A percentile compares a stretch with the other conserved stretches of the same genome.
Evolutionary conservation across 2,797 vertebrate genomes (phyloP).

Genomic region (Aphelocoma californica): DNA sequence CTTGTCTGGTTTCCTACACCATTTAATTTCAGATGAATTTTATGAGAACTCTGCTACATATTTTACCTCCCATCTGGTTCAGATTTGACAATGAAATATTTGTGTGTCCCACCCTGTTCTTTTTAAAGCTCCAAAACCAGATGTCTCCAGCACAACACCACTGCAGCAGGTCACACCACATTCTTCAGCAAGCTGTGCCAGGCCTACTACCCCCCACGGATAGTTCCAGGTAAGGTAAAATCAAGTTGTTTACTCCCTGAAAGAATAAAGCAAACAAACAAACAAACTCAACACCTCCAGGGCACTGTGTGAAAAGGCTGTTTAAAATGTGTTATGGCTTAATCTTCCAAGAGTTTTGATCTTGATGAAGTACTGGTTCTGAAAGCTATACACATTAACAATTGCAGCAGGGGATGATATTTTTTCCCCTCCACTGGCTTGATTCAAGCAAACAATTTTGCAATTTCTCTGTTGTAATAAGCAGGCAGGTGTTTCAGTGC

Average conservation of each 20-base stretch:
- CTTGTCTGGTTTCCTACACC: constrained; percentile 72
- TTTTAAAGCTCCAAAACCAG: constrained; percentile 77
- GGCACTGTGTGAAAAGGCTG: neutral
- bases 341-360: neutral
- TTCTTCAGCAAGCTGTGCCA: constrained; percentile 49
- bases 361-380: neutral
- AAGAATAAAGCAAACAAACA: constrained; percentile 1
- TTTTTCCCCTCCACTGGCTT: neutral
- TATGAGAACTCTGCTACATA: constrained; percentile 81
- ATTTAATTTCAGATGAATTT: constrained; percentile 80
- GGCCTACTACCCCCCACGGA: neutral
- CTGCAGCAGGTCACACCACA: constrained; percentile 57
- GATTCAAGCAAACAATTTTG: neutral
- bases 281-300: neutral
- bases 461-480: neutral
- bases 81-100: constrained; percentile 85
- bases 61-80: constrained; percentile 84
- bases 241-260: neutral
- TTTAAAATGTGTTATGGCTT: neutral
- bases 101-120: constrained; percentile 76
- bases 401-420: neutral
- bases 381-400: neutral
- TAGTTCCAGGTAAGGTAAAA: neutral
- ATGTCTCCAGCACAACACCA: constrained; percentile 78
- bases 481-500: neutral